Evolutionary conservation across 2,113 vertebrate species (phyloP), one percentile per base, ranked within the genome.

Genomic region (Chaetodon trifascialis): DNA sequence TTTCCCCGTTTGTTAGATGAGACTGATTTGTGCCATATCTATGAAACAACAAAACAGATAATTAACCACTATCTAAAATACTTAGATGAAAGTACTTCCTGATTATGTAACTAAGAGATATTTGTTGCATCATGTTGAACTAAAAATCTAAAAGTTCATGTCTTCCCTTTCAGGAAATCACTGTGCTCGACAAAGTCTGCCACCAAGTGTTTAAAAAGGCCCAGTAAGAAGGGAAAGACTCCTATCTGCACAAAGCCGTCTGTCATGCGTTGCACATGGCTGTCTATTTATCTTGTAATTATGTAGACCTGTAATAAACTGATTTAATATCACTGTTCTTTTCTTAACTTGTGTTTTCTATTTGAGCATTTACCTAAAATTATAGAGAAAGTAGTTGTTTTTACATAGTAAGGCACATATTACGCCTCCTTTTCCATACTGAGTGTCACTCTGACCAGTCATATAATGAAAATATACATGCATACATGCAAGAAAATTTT

Each of bases 161-260:
- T 64, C 54, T 67, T 86, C 46, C 88, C 58, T 92, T 94, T 54
- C 74, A 99, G 98, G 97, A 99, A 73, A 91, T 99, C 92, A 95
- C 93, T 0, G 97, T 95, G 38, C 88, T 94, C 25, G 96, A 98
- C 92, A 97, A 97, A 94, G 92, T 98, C 80, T 99, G 98, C 82
- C 94, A 85, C 63, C 98, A 99, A 92, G 92, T 95, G 73, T 99
- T 98, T 83, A 98, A 95, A 94, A 99, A 94, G 95, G 95, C 95
- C 85, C 88, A 94, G 17, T 91, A 90, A 93, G 75, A 75, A 0
- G 25, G 30, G 21, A n/a, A 12, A 3, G 2, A 55, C 12, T 4
- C 12, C 8, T 9, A 47, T 19, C 62, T 64, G 58, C 62, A 25
- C n/a, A 11, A 64, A 23, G 56, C 56, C 42, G 17, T 46, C 55